Conservation (phyloP, 2,797 vertebrate species). For the Aselliscus stoliczkanus region DNA sequence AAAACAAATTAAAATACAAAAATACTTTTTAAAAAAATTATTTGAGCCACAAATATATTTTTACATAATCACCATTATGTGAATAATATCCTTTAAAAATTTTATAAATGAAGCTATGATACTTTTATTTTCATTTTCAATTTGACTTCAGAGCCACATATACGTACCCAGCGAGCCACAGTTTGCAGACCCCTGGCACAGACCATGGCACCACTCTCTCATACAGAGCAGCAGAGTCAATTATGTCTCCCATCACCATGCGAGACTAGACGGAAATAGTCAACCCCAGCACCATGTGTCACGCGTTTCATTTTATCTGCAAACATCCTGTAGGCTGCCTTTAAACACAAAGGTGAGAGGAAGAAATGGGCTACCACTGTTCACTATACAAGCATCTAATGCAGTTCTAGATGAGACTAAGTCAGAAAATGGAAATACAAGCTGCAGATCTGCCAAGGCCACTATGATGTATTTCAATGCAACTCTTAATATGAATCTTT, state of each 20-base stretch:
- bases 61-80: no score
- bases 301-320: background rate
- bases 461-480: background rate
- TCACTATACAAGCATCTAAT: background rate
- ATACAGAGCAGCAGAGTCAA: background rate
- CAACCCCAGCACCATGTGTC: background rate
- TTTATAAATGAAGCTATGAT: no score
- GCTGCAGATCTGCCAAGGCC: background rate
- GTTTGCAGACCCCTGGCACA: no score
- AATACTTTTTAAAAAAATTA: no score
- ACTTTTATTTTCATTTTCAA: no score
- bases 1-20: no score
- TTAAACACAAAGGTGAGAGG: background rate
- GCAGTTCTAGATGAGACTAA: background rate
- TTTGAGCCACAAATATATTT: no score
- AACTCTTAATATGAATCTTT: conserved; percentile 5
- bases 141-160: no score
- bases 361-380: background rate
- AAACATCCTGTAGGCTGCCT: background rate
- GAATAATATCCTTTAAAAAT: no score
- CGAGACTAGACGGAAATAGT: background rate
- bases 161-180: no score
- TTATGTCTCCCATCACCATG: background rate
- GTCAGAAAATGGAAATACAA: background rate
- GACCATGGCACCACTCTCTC: background rate